phyloP scores from a whole-genome alignment of 2,797 vertebrate genomes.

The Threskiornis aethiopicus region DNA sequence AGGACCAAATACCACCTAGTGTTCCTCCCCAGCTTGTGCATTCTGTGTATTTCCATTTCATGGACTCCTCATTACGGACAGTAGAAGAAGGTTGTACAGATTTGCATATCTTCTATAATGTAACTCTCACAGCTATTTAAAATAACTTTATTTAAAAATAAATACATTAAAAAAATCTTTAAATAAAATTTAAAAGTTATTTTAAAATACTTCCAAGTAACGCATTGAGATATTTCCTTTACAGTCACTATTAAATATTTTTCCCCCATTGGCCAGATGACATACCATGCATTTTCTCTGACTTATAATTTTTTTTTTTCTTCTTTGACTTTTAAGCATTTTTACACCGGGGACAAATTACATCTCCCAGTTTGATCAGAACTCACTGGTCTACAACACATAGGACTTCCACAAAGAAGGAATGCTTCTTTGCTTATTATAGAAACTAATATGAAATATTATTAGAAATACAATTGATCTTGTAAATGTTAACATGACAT shows the following conservation, averaged over 20 bases:
- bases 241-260: not conserved
- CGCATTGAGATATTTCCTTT: not conserved
- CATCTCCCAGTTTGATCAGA: not conserved
- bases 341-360: not conserved
- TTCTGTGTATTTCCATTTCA: not conserved
- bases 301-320: not conserved
- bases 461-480: not conserved
- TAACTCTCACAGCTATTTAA: not conserved
- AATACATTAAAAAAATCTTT: not conserved
- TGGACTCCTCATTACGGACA: not conserved
- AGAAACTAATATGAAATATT: not conserved
- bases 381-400: not conserved
- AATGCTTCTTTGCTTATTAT: not conserved
- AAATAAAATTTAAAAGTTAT: not conserved
- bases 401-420: not conserved
- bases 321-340: not conserved
- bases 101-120: not conserved
- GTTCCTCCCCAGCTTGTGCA: not conserved
- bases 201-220: not conserved
- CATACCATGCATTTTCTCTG: not conserved
- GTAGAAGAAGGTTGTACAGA: not conserved
- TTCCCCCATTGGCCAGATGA: not conserved
- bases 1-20: not conserved
- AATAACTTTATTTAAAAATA: not conserved
- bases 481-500: not conserved